Evolutionary conservation across 1,140 invertebrate species (phyloP), one percentile per base, ranked within the genome.

Genomic region (Andrena cerasifolii): DNA sequence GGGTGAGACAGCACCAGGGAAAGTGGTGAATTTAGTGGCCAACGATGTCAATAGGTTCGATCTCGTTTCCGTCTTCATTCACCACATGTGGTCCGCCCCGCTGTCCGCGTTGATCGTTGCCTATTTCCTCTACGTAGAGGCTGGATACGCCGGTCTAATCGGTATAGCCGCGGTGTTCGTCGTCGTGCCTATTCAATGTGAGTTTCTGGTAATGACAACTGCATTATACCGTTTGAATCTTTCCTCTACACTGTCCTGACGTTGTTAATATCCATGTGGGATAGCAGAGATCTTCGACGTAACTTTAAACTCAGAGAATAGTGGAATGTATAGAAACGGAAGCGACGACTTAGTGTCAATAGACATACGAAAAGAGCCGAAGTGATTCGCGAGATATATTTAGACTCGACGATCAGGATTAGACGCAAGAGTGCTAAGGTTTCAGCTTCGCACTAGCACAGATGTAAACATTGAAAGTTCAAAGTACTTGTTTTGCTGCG

Each of bases 1-100:
- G 28, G 95, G 95, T 0, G 94, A 96, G 79, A 96, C 96, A 1
- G 96, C 97, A 8, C 94, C 95, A 3, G 97, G 97, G 0, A 97
- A 98, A 92, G 95, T 98, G 71, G 96, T 97, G 2, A 98, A 98
- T 92, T 90, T 97, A 4, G 93, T 98, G 54, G 96, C 96, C 2
- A 97, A 97, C 87, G 97, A 97, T 86, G 94, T 95, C 14, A 95
- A 94, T 79, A 91, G 95, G 71, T 95, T 95, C 79, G 95, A 95
- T 90, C 86, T 94, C 14, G 93, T 94, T 8, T 93, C 93, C 5
- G 91, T 95, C 24, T 93, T 95, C 77, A 89, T 95, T 26, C 94
- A 95, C 89, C 92, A 94, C 80, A 93, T 95, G 92, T 95, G 94
- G 95, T 92, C 94, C 0, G 96, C 95, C 0, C 96, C 96, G 5